Percentiles rank a stretch among this genome's conserved stretches.
Conservation (phyloP, 2,888 invertebrate species). For the Ichneumoninae sp. region DNA sequence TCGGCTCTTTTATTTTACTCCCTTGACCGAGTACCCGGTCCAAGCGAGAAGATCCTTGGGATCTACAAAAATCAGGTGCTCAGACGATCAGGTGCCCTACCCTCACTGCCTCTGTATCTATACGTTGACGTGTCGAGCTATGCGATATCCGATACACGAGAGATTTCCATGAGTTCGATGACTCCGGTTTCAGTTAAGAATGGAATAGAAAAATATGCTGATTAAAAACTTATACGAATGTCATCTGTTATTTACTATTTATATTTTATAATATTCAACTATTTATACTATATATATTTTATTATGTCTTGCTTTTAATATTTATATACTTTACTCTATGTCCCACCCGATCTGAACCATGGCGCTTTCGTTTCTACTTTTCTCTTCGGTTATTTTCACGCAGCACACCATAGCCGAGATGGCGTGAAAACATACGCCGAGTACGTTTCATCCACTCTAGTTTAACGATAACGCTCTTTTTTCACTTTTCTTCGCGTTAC, state of each 20-base stretch:
- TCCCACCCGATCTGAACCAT: neutral
- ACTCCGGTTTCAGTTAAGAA: too few species aligned
- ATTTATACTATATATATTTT: neutral
- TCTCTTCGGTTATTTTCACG: neutral
- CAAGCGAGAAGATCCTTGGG: constrained; percentile 1
- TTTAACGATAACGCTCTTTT: constrained; percentile 24
- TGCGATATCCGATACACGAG: neutral
- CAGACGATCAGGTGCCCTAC: neutral
- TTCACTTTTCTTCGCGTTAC: constrained; percentile 7
- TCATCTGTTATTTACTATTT: too few species aligned
- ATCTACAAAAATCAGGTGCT: constrained; percentile 26
- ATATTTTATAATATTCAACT: too few species aligned
- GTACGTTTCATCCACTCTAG: constrained; percentile 11
- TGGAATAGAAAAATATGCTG: too few species aligned
- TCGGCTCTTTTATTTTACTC: constrained; percentile 16
- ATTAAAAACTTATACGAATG: too few species aligned
- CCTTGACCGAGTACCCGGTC: neutral
- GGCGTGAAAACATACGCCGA: neutral
- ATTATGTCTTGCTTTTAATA: neutral
- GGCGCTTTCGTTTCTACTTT: neutral
- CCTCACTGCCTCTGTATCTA: constrained; percentile 9
- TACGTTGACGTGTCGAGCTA: neutral
- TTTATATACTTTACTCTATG: neutral
- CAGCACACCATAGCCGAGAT: neutral
- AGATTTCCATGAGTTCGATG: too few species aligned